Base-by-base conservation (phyloP, 2,888 invertebrate genomes). In the Shargacucullia verbasci region DNA sequence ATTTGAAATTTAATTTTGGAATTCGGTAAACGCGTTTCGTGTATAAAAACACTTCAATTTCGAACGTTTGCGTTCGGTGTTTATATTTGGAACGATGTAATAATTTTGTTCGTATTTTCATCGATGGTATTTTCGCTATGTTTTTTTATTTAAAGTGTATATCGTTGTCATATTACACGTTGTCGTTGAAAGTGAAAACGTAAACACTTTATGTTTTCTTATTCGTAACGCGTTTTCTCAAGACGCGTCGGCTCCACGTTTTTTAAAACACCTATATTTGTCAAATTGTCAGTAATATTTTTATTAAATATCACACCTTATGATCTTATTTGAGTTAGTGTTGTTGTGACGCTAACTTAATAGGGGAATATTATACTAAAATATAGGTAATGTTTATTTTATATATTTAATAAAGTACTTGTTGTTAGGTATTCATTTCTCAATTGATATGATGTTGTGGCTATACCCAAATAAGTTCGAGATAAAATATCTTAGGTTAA, bases 141-240 rank as follows among this genome's bases (percentile, higher is more conserved):
- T 29, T 9, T 29, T 29, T 29, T 4, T 29, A 29, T 3, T 29
- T 9, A 29, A 4, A 7, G 29, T 29, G 1, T 29, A 29, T 6
- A 7, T 39, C 35, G 25, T 34, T 39, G 33, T 47, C 43, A 61
- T 31, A 35, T 47, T 35, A 39, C 35, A 40, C 37, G 13, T 55
- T 40, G 27, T 15, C 37, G 33, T 43, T 20, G 59, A 78, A 73
- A 78, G 78, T 73, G 61, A 59, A 73, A 62, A 70, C 41, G 29
- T 43, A 47, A 59, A 63, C 60, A 34, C 29, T 59, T 66, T 66
- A 63, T 62, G 41, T 70, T 73, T 75, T 78, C 47, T 59, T 59
- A 60, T 55, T 58, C 35, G 47, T 57, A 59, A 61, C 40, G 44
- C 44, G 54, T 70, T 76, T 73, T 61, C 74, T 64, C 31, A 15